Evolutionary conservation across 2,888 invertebrate genomes (phyloP), one percentile per base, ranked within the genome.

Genomic region (Thera britannica): DNA sequence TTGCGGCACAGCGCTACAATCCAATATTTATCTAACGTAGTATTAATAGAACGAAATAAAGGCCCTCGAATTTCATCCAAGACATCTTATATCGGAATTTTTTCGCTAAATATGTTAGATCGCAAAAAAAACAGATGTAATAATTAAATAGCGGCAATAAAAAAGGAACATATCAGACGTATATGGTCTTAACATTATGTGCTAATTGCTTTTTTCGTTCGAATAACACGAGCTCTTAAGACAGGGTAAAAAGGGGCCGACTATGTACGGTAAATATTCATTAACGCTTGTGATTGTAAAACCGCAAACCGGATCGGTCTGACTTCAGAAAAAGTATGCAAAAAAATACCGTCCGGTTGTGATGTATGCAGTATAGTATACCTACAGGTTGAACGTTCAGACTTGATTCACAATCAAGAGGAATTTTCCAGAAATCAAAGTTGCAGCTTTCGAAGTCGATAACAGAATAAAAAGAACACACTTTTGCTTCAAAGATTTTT

Each of bases 231-330:
- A 66, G 62, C 66, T 76, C 68, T 73, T 70, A 73, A 79, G 72
- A 77, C 72, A 67, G 73, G 59, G 71, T 74, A 77, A 79, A 81
- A 80, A 82, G 79, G 74, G 63, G 68, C 82, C 79, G 82, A 72
- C 77, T 60, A 75, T 75, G 62, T 80, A 81, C 77, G 80, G 82
- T 83, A 82, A 86, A 87, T 87, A 86, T 84, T 86, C 83, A 87
- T 88, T 86, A 84, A 71, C 75, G 77, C 75, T 77, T 75, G 66
- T 74, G 72, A 73, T 73, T 80, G 78, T 73, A 76, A 74, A 74
- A 73, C 72, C 75, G 75, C 77, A 79, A 75, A 81, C 82, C 79
- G 81, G 82, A 79, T 83, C 67, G 71, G 64, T 67, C 75, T 74
- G 74, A 73, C 69, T 79, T 74, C 78, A 79, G 79, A 72, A 81